Conservation (phyloP, 1,140 invertebrate genomes). For the Colletes gigas region DNA sequence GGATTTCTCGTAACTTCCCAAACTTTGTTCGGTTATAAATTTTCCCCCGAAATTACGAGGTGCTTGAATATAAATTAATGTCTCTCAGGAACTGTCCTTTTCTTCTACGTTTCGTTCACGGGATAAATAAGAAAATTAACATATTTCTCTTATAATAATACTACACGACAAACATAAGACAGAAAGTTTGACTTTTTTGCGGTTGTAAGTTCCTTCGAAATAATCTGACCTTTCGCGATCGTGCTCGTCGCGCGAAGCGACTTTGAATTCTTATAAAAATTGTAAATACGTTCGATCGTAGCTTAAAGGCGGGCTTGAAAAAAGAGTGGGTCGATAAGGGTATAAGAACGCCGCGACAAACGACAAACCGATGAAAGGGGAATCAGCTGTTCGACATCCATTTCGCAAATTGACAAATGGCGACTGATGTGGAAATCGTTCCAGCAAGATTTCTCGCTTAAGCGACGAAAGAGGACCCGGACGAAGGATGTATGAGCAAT, state of each 20-base stretch:
- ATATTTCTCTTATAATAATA: too few relatives aligned
- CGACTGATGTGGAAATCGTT: conserved; percentile 41
- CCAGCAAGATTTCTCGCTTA: background rate
- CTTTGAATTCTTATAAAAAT: background rate
- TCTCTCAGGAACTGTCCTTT: too few relatives aligned
- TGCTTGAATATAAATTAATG: too few relatives aligned
- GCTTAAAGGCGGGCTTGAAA: background rate
- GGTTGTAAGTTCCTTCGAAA: too few relatives aligned
- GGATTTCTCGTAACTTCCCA: too few relatives aligned
- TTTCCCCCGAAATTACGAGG: too few relatives aligned
- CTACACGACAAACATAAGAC: too few relatives aligned
- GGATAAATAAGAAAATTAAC: too few relatives aligned
- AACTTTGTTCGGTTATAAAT: too few relatives aligned
- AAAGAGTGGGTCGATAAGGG: conserved; percentile 12
- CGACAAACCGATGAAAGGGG: conserved; percentile 7
- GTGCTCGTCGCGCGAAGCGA: background rate
- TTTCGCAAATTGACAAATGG: conserved; percentile 42
- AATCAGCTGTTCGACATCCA: background rate
- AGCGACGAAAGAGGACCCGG: background rate
- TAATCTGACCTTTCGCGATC: too few relatives aligned
- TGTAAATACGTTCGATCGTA: background rate
- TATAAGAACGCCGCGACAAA: conserved; percentile 20
- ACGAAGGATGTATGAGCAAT: conserved; percentile 13
- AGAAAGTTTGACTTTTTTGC: too few relatives aligned
- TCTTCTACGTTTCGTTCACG: too few relatives aligned